phyloP scores from a whole-genome alignment of 2,888 invertebrate species.

The Cyclophora punctaria region DNA sequence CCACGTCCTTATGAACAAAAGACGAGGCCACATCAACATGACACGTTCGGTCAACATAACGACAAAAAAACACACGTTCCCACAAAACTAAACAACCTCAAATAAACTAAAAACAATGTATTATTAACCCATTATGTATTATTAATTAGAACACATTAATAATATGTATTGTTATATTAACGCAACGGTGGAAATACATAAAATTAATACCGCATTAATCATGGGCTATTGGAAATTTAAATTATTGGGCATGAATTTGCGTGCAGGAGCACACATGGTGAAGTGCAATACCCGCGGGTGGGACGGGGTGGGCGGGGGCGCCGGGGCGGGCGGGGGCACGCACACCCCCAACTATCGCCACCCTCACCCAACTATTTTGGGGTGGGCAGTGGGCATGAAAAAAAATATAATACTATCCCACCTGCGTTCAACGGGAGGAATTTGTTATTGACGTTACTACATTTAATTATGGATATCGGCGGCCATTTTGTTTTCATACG shows the following conservation, averaged over 20 bases:
- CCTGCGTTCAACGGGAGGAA: slow-evolving; percentile 61
- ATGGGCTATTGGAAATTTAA: slow-evolving; percentile 67
- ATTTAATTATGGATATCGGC: slow-evolving; percentile 53
- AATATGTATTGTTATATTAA: no score
- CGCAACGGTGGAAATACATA: slow-evolving; percentile 2
- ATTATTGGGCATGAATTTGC: slow-evolving; percentile 70
- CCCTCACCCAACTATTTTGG: slow-evolving; percentile 64
- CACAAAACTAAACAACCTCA: no score
- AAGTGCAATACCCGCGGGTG: slow-evolving; percentile 40
- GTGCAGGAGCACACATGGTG: slow-evolving; percentile 55
- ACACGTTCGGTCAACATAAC: no score
- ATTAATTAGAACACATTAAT: no score
- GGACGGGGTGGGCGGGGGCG: slow-evolving; percentile 12
- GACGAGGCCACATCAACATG: no score
- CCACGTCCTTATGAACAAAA: no score
- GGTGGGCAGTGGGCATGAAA: slow-evolving; percentile 60
- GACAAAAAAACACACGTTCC: no score
- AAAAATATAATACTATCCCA: slow-evolving; percentile 69
- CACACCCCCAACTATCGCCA: slow-evolving; percentile 54
- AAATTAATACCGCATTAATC: slow-evolving; percentile 61
- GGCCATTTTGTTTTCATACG: slow-evolving; percentile 60
- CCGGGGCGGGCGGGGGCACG: slow-evolving; percentile 44
- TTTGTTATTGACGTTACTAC: slow-evolving; percentile 52
- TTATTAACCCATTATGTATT: no score
- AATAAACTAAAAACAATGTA: no score